A percentile compares a stretch with the other conserved stretches of the same genome.
Evolutionary conservation across 2,113 vertebrate genomes (phyloP).

Genomic region (Hypocryptadius cinnamomeus): DNA sequence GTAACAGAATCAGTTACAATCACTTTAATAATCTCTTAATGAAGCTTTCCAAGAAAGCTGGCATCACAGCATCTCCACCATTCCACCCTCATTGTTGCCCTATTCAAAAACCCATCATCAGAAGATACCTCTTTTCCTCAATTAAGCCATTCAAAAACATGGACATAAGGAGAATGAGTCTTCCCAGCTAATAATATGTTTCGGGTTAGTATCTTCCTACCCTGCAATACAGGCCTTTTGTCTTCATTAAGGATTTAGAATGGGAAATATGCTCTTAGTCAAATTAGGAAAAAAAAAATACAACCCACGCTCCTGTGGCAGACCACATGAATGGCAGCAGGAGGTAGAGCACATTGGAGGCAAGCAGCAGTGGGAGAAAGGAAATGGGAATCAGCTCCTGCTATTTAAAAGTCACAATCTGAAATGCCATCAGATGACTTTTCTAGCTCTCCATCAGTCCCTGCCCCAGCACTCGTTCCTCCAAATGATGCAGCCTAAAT

Average conservation of each 20-base stretch:
- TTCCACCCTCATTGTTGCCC: background rate
- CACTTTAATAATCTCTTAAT: background rate
- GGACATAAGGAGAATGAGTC: constrained; percentile 35
- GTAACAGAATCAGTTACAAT: background rate
- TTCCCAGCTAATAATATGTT: constrained; percentile 38
- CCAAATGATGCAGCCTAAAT: background rate
- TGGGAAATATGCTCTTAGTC: constrained; percentile 28
- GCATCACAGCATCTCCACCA: background rate
- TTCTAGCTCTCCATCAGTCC: background rate
- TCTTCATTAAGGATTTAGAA: constrained; percentile 44
- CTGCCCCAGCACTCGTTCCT: background rate
- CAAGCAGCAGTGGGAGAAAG: background rate
- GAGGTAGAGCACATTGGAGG: background rate
- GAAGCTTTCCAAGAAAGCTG: background rate
- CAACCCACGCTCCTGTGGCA: constrained; percentile 19
- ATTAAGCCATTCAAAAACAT: constrained; percentile 29
- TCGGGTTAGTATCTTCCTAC: background rate
- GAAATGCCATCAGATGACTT: background rate
- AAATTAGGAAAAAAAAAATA: constrained; percentile 20
- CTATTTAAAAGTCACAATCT: constrained; percentile 19
- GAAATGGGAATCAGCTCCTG: background rate
- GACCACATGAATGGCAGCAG: constrained; percentile 38
- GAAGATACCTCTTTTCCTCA: background rate
- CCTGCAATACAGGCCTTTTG: constrained; percentile 32
- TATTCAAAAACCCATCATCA: background rate